phyloP scores from a whole-genome alignment of 2,797 vertebrate species.

The Etheostoma perlongum region DNA sequence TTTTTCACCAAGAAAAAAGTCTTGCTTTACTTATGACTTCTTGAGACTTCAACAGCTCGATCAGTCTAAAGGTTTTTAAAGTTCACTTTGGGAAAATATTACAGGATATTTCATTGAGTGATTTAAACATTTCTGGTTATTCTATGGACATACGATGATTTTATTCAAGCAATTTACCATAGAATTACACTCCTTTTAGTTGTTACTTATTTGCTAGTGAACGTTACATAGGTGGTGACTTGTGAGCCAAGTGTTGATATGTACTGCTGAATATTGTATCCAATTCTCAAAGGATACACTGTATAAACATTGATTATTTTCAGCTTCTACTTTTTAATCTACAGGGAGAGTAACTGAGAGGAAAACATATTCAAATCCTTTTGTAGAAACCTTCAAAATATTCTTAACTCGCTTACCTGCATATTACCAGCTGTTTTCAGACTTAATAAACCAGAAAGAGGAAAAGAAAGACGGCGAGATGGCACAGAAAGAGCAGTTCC shows the following conservation, averaged over 20 bases:
- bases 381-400: not conserved
- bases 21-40: constrained; percentile 2
- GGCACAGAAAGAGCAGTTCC: constrained; percentile 69
- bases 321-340: not conserved
- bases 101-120: not conserved
- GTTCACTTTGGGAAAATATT: not conserved
- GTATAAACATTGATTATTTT: constrained; percentile 2
- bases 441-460: constrained; percentile 6
- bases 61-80: constrained; percentile 15
- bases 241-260: constrained; percentile 11
- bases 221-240: constrained; percentile 7
- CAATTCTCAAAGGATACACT: constrained; percentile 6
- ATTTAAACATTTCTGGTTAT: not conserved
- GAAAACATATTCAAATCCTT: not conserved
- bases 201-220: constrained; percentile 6
- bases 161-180: not conserved
- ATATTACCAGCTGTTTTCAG: not conserved
- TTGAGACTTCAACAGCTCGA: constrained; percentile 14
- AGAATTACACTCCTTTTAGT: not conserved
- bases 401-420: not conserved
- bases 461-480: constrained; percentile 40
- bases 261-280: constrained; percentile 18
- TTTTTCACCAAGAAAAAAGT: constrained; percentile 1
- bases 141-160: not conserved
- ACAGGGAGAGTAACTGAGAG: not conserved